These are phyloP conservation scores for Triplophysa yarkandensis DNA, from an alignment of 2,797 vertebrate species.

Conservation along the genomic window DNA sequence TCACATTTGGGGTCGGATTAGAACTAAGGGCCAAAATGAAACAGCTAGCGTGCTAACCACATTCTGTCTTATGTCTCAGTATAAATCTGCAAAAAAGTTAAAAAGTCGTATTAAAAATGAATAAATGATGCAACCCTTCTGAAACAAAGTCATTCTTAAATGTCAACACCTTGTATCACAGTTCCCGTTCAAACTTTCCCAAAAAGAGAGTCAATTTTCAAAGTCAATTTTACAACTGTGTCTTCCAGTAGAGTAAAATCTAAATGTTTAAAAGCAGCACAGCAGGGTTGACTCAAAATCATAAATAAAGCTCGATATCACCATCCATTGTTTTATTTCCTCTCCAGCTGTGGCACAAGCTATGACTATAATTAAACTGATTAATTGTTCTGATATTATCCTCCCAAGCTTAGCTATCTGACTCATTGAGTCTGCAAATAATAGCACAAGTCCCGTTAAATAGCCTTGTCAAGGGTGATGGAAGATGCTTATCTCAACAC, in stretches of 20 bases:
- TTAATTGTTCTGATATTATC: conserved; percentile 63
- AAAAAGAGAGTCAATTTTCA: neutral
- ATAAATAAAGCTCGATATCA: conserved; percentile 7
- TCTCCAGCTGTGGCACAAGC: conserved; percentile 38
- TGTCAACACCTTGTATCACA: neutral
- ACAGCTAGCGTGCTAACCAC: neutral
- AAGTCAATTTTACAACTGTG: neutral
- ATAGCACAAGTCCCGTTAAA: conserved; percentile 48
- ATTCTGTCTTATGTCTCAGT: neutral
- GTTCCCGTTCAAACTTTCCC: neutral
- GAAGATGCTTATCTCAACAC: conserved; percentile 35
- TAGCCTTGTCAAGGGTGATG: conserved; percentile 31
- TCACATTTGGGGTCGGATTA: conserved; percentile 4
- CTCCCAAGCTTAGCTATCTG: conserved; percentile 54
- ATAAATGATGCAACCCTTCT: neutral
- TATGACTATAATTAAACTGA: conserved; percentile 64
- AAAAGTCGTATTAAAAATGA: neutral
- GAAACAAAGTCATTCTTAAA: neutral
- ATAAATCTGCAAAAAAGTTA: neutral
- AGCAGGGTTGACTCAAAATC: neutral
- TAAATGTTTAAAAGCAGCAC: neutral
- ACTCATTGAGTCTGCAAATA: conserved; percentile 53
- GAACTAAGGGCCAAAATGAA: conserved; percentile 2
- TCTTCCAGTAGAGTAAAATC: neutral
- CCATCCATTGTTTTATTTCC: neutral